These are phyloP conservation scores for Patagioenas fasciata DNA, from an alignment of 2,113 vertebrate species.

Conservation along the genomic window DNA sequence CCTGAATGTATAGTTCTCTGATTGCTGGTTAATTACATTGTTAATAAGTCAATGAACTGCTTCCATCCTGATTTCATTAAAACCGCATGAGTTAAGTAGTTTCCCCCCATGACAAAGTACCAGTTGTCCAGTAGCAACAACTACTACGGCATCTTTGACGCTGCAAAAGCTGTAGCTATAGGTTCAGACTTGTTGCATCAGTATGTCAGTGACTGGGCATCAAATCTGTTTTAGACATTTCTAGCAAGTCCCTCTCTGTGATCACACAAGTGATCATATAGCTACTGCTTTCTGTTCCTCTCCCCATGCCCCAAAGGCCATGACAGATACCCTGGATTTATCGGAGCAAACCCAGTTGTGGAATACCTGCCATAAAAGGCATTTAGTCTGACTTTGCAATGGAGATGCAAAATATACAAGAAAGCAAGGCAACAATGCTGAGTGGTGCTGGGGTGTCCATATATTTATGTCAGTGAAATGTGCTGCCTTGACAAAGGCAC, in stretches of 20 bases:
- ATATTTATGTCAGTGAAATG: constrained; percentile 31
- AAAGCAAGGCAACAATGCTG: neutral
- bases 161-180: neutral
- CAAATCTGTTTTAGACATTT: neutral
- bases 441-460: neutral
- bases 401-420: neutral
- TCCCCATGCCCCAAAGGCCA: rapidly evolving
- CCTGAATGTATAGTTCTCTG: neutral
- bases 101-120: neutral
- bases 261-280: neutral
- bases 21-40: neutral
- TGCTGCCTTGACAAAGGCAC: constrained; percentile 14
- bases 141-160: neutral
- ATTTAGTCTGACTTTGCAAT: neutral
- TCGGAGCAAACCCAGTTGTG: neutral
- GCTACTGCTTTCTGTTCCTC: neutral
- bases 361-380: neutral
- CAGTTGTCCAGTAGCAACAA: neutral
- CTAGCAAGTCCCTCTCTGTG: neutral
- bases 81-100: rapidly evolving
- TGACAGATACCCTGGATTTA: neutral
- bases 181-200: neutral
- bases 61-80: neutral
- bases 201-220: neutral
- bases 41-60: neutral